Base-by-base conservation (phyloP, 2,797 vertebrate species). In the Clarias pachynema region DNA sequence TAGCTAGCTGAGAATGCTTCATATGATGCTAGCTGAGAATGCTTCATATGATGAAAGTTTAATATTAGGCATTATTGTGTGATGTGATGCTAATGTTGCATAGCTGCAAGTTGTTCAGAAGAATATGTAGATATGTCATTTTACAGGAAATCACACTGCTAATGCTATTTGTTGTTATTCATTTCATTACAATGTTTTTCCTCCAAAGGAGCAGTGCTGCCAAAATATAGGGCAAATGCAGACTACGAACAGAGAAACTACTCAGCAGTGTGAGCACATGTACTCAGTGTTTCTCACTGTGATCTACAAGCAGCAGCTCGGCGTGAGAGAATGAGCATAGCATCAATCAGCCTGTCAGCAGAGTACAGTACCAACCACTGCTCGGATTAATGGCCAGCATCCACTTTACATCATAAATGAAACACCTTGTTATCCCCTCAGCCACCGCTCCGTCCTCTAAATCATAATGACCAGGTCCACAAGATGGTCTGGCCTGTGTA, bases 211-310 rank as follows among this genome's bases (percentile, higher is more conserved):
- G 44, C 44, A 49, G 44, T 49, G 44, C 44, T 49, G 44, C 44
- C 44, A 49, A 49, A 49, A 49, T 49, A 49, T 49, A 49, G 44
- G 44, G 44, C 44, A 49, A 49, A 49, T 49, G 60, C 60, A 70
- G 79, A 84, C 62, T 62, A 82, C 12, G 22, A 63, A 84, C 81
- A 82, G 26, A 89, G 83, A 75, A 85, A 83, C 57, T 60, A 40
- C 31, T 84, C 87, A 85, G 75, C 89, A 80, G 91, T 90, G 92
- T 92, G 90, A 93, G 93, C 91, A 91, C 93, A 92, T 95, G 94
- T 93, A 93, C 94, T 91, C 93, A 93, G 93, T 94, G 94, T 93
- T 93, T 92, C 94, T 91, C 93, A 93, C 93, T 94, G 94, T 93
- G 92, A 89, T 92, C 89, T 90, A 90, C 93, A 93, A 92, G 90